phyloP scores from a whole-genome alignment of 2,888 invertebrate species.

The Acrobasis repandana region DNA sequence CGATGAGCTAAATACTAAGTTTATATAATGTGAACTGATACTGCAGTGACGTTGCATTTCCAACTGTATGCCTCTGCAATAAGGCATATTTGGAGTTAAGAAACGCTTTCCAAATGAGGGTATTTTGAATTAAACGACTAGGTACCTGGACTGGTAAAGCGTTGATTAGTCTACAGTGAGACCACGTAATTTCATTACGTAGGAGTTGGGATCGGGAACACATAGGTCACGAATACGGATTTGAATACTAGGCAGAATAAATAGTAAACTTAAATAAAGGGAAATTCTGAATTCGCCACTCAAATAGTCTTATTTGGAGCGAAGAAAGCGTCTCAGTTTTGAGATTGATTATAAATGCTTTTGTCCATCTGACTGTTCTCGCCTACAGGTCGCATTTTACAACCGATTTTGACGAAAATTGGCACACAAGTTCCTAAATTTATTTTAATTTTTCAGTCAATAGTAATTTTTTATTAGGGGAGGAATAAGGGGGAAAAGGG shows the following conservation, averaged over 20 bases:
- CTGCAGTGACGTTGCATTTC: neutral
- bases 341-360: no score
- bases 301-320: no score
- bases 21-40: neutral
- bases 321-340: no score
- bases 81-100: neutral
- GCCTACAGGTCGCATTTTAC: no score
- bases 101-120: slow-evolving; percentile 13
- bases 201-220: neutral
- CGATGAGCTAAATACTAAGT: slow-evolving; percentile 3
- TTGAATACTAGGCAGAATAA: neutral
- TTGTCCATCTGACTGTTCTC: no score
- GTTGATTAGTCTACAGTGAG: slow-evolving; percentile 19
- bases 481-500: no score
- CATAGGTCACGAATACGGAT: neutral
- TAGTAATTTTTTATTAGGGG: no score
- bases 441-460: no score
- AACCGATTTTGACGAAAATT: no score
- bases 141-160: slow-evolving; percentile 7
- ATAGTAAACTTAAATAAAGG: no score
- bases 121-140: slow-evolving; percentile 12
- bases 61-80: neutral
- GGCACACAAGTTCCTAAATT: no score
- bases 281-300: no score
- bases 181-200: slow-evolving; percentile 12